Percentiles rank a stretch among this genome's conserved stretches.
Evolutionary conservation across 2,888 invertebrate species (phyloP).

Genomic region (Nezara viridula): DNA sequence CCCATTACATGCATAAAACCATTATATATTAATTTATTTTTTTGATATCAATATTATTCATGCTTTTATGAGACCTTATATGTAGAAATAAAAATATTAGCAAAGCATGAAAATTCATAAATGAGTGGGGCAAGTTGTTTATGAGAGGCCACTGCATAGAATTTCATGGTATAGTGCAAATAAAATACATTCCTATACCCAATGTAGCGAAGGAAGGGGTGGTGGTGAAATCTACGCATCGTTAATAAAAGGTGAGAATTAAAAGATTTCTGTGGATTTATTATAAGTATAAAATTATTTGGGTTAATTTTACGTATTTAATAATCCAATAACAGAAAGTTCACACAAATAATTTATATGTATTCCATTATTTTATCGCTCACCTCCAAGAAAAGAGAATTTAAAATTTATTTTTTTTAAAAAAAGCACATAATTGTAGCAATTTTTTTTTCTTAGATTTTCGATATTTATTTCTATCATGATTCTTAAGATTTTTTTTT

Average conservation of each 20-base stretch:
- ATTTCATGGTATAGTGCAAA: not conserved
- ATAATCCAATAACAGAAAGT: too few relatives aligned
- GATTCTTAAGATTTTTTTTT: too few relatives aligned
- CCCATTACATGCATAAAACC: not conserved
- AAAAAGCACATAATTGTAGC: too few relatives aligned
- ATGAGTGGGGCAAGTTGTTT: not conserved
- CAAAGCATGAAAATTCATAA: not conserved
- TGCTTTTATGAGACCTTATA: constrained; percentile 22
- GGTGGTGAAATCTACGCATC: not conserved
- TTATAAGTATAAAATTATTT: not conserved
- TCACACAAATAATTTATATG: too few relatives aligned
- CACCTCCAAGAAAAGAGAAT: too few relatives aligned
- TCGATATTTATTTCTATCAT: too few relatives aligned
- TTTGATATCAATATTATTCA: not conserved
- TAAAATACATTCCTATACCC: not conserved
- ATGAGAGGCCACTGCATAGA: not conserved
- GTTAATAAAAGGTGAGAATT: not conserved
- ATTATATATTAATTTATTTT: not conserved
- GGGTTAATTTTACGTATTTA: too few relatives aligned
- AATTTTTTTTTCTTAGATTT: too few relatives aligned
- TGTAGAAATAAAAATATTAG: not conserved
- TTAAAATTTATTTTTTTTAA: too few relatives aligned
- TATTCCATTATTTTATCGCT: too few relatives aligned
- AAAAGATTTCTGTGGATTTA: not conserved
- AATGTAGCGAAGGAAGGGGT: not conserved